Evolutionary conservation across 2,797 vertebrate genomes (phyloP).

Genomic region (Hafferia zeledoni): DNA sequence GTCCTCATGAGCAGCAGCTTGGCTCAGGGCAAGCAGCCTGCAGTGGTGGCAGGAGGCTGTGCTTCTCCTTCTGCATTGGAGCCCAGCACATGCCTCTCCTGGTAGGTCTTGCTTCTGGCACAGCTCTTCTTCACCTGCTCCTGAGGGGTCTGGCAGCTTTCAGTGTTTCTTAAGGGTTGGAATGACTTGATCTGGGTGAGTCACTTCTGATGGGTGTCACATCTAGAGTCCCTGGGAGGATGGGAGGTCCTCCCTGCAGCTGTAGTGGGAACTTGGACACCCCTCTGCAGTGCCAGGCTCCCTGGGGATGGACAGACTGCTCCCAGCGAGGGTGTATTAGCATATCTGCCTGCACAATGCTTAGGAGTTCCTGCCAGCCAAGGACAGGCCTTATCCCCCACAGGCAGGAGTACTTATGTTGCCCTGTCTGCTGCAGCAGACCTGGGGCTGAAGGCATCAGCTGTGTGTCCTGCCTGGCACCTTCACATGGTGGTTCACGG

Average conservation of each 20-base stretch:
- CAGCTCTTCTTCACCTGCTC: not conserved
- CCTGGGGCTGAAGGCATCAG: not conserved
- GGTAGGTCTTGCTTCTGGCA: not conserved
- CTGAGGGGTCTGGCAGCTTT: not conserved
- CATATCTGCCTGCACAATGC: not conserved
- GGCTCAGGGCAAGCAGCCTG: not conserved
- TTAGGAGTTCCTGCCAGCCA: not conserved
- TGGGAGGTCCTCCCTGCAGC: not conserved
- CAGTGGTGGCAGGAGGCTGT: not conserved
- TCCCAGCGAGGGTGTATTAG: not conserved
- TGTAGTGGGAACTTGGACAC: not conserved
- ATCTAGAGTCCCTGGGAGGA: not conserved
- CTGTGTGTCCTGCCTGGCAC: not conserved
- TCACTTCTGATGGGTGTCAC: not conserved
- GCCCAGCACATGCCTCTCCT: not conserved
- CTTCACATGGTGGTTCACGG: not conserved
- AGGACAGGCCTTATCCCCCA: not conserved
- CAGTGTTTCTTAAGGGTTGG: not conserved
- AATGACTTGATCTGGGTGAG: not conserved
- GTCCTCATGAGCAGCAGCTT: not conserved
- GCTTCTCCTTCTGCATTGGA: not conserved
- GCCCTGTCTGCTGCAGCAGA: not conserved
- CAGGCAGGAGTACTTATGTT: not conserved
- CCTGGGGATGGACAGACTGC: not conserved
- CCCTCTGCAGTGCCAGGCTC: not conserved